Conservation (phyloP, 2,113 vertebrate species). For the Tapirus terrestris region DNA sequence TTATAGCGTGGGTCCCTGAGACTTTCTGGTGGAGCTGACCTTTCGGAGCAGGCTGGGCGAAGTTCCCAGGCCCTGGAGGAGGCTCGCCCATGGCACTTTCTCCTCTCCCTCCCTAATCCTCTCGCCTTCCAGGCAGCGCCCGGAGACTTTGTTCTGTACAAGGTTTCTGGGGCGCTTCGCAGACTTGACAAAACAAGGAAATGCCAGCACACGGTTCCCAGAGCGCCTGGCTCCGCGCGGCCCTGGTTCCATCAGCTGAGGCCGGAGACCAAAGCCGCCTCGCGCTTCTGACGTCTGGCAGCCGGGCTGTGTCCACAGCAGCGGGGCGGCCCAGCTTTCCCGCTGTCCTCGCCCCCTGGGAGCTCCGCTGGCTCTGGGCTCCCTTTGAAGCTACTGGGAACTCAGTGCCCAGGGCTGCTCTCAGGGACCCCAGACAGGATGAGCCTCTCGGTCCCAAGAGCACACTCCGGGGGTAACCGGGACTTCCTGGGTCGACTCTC, state of each 20-base stretch:
- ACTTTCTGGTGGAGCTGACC: rapidly evolving
- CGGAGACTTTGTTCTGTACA: background rate
- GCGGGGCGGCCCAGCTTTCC: background rate
- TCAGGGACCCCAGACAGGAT: conserved; percentile 46
- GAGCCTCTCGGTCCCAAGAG: conserved; percentile 51
- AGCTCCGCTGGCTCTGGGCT: background rate
- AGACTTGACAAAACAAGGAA: background rate
- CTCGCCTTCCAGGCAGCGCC: conserved; percentile 33
- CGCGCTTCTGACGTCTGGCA: conserved; percentile 25
- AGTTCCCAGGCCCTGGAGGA: conserved; percentile 20
- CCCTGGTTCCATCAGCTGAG: background rate
- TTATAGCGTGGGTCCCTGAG: rapidly evolving
- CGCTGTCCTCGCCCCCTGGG: conserved; percentile 46
- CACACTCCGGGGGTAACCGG: background rate
- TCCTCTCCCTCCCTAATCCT: background rate
- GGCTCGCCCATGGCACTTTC: background rate
- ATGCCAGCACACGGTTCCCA: conserved; percentile 40
- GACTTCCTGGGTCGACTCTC: background rate
- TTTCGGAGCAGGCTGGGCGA: background rate
- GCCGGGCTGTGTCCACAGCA: background rate
- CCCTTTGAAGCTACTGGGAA: conserved; percentile 81
- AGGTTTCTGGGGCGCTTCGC: background rate
- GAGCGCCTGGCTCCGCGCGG: background rate
- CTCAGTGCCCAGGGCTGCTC: conserved; percentile 50
- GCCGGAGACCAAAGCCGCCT: conserved; percentile 57